phyloP scores from a whole-genome alignment of 2,888 invertebrate species.

The Epistrophe grossulariae region DNA sequence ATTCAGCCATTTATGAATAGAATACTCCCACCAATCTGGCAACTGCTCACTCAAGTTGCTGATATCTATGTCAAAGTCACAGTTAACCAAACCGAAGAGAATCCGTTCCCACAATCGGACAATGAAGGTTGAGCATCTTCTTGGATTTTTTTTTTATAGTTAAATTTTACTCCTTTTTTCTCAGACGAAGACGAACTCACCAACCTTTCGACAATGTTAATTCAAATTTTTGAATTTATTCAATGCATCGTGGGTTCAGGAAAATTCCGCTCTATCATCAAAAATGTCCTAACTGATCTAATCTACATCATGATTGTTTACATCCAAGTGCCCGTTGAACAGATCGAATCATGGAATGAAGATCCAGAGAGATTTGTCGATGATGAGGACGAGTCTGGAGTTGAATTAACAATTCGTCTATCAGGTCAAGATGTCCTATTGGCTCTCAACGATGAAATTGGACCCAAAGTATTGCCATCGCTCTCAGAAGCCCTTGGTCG shows the following conservation, averaged over 20 bases:
- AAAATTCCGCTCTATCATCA: constrained; percentile 85
- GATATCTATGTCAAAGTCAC: constrained; percentile 87
- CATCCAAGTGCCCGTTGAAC: constrained; percentile 89
- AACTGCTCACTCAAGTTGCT: constrained; percentile 87
- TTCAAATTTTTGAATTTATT: constrained; percentile 88
- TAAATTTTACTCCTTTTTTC: not conserved
- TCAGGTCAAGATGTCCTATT: constrained; percentile 87
- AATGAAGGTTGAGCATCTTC: constrained; percentile 84
- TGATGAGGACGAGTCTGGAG: constrained; percentile 88
- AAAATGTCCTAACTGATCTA: constrained; percentile 87
- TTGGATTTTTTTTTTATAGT: not conserved
- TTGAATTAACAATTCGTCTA: constrained; percentile 87
- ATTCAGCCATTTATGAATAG: constrained; percentile 86
- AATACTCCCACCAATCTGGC: constrained; percentile 88
- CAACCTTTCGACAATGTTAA: constrained; percentile 87
- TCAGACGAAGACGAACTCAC: constrained; percentile 86
- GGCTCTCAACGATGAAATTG: constrained; percentile 85
- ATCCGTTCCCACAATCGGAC: constrained; percentile 85
- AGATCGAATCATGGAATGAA: constrained; percentile 86
- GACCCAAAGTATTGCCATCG: constrained; percentile 85
- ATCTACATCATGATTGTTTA: constrained; percentile 88
- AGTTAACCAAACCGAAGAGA: constrained; percentile 86
- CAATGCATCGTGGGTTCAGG: constrained; percentile 86
- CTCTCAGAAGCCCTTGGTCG: constrained; percentile 86
- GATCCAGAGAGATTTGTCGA: constrained; percentile 89